Evolutionary conservation across 1,140 invertebrate genomes (phyloP), one percentile per base, ranked within the genome.

Genomic region (Neodiprion virginianus): DNA sequence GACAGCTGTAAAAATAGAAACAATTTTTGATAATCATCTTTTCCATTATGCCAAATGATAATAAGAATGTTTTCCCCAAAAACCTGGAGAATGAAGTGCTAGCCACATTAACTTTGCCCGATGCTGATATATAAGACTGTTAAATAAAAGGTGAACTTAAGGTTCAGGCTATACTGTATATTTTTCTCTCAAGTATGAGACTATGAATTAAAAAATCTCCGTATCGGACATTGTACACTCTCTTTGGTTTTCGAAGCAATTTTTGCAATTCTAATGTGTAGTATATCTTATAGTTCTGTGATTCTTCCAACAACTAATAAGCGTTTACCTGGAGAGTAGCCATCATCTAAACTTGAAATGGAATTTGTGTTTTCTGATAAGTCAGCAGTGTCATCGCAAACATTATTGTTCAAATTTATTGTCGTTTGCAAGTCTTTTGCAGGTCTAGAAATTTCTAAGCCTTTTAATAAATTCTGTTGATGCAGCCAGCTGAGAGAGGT

Each of bases 401-500:
- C 74, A 76, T 87, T 88, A 48, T 87, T 88, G 71, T 87, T 88
- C 14, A 86, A 71, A 47, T 82, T 76, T 61, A 86, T 85, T 21
- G 88, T 84, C 12, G 83, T 83, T 61, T 87, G 88, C 28, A 82
- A 80, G 49, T 72, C 79, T 72, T 87, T 87, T 8, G 85, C 76
- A 10, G 85, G 81, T 47, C 85, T 85, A 47, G 85, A 85, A 67
- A 84, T 88, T 69, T 88, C 81, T 72, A 87, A 83, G 90, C 94
- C 93, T 90, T 97, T 96, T 10, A 98, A 90, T 77, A 98, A 87
- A 89, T 98, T 97, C 80, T 92, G 94, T 85, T 98, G 95, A 84
- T 97, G 96, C 10, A 98, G 88, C 96, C 97, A 98, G 69, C 94
- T 92, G 1, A 98, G 89, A 74, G 95, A 95, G 1, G 96, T 97